These are phyloP conservation scores for Drosophila setosimentum DNA, from an alignment of 2,888 invertebrate species.

Conservation along the genomic window DNA sequence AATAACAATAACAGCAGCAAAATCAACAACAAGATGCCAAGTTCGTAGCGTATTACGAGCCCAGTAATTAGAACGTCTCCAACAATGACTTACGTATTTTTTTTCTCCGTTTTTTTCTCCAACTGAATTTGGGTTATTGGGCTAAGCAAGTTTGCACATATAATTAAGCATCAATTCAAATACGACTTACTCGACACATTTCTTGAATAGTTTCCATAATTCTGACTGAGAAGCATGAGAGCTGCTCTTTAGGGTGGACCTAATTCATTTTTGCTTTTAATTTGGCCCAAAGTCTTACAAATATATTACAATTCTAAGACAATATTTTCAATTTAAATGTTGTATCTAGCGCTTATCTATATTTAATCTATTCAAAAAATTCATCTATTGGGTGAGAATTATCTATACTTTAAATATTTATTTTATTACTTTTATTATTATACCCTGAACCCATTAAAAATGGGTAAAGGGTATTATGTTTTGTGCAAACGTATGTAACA, in stretches of 20 bases:
- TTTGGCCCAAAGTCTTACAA: background rate
- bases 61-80: constrained; percentile 60
- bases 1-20: background rate
- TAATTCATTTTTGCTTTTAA: background rate
- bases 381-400: no score
- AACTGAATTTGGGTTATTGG: constrained; percentile 59
- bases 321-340: no score
- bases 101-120: constrained; percentile 1
- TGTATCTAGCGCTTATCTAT: no score
- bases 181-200: background rate
- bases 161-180: constrained; percentile 27
- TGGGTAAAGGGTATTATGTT: no score
- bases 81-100: constrained; percentile 54
- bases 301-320: no score
- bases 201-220: constrained; percentile 1
- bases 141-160: constrained; percentile 44
- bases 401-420: no score
- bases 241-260: background rate
- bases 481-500: no score
- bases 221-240: background rate
- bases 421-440: no score
- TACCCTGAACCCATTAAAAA: no score
- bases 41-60: constrained; percentile 23
- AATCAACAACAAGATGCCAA: background rate
- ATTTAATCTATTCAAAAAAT: no score